Evolutionary conservation across 2,888 invertebrate genomes (phyloP).

Genomic region (Creontiades dilutus): DNA sequence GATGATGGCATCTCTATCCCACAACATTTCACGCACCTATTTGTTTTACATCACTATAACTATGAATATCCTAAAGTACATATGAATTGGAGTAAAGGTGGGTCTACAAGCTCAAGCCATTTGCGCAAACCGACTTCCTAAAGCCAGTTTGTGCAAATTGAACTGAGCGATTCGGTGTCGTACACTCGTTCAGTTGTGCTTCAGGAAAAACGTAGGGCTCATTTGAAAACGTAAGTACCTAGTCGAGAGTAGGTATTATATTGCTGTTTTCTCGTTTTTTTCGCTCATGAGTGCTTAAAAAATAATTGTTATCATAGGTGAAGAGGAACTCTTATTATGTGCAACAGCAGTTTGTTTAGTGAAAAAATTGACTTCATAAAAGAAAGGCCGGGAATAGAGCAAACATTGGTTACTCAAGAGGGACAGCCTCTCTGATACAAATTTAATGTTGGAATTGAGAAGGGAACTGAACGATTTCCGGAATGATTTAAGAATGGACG

Average conservation of each 20-base stretch:
- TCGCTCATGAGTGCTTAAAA: background rate
- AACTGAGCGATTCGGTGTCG: no score
- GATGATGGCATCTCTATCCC: no score
- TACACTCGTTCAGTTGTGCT: background rate
- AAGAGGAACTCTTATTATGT: constrained; percentile 19
- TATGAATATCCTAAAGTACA: no score
- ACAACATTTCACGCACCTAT: no score
- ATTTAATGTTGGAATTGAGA: constrained; percentile 24
- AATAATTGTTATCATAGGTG: no score
- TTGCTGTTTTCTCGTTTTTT: background rate
- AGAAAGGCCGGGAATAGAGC: constrained; percentile 14
- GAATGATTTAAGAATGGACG: background rate
- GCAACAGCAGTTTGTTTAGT: background rate
- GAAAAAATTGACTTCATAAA: constrained; percentile 17
- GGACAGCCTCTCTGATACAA: background rate
- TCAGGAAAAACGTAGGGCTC: background rate
- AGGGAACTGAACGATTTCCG: constrained; percentile 41
- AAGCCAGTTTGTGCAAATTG: no score
- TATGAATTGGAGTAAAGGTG: no score
- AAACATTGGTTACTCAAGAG: background rate
- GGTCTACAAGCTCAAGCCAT: no score
- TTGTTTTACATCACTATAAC: no score
- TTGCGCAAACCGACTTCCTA: no score
- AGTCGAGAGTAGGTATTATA: no score
- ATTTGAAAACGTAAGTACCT: no score